Base-by-base conservation (phyloP, 2,797 vertebrate species). In the Spheniscus humboldti region DNA sequence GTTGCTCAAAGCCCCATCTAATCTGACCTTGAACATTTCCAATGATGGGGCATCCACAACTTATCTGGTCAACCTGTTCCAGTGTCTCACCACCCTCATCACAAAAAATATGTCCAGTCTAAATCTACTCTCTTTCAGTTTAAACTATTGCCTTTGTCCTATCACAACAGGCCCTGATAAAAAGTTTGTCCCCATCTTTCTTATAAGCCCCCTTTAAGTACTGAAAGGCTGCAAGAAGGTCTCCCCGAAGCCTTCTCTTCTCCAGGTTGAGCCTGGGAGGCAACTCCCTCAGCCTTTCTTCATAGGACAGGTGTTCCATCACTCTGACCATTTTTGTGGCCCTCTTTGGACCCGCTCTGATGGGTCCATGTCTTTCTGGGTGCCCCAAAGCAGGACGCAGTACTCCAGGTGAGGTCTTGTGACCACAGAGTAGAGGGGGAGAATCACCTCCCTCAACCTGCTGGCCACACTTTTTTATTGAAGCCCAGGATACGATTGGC, bases 401-500 rank as follows among this genome's bases (percentile, higher is more conserved):
- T 56, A 57, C 33, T 91, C 19, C 35, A 74, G 25, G 6, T 68
- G 50, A 39, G 16, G 9, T 73, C 24, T 91, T 17, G 68, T 9
- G 4, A 85, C 6, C 31, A 25, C 1, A 2, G 39, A 37, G 30
- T 16, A 81, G 71, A 86, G 60, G 27, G 18, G 13, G 16, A 76
- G 35, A 86, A 73, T 81, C 14, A 37, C 4, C 23, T 83, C 18
- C 47, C 18, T 59, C 3, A 2, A 19, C 18, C 48, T 76, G 27
- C 47, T 76, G 13, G n/a, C 27, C 39, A 56, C 3, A 0, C 18
- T 56, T 39, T 23, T 8, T 59, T 45, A 18, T 0, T 69, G 56
- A 17, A 90, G 22, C 35, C n/a, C 50, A 69, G 67, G 10, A 60
- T 30, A 23, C 0, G 0, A 6, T 5, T 31, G 13, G 5, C 25